A percentile compares a stretch with the other conserved stretches of the same genome.
Evolutionary conservation across 2,888 invertebrate species (phyloP).

Genomic region (Lapara coniferarum): DNA sequence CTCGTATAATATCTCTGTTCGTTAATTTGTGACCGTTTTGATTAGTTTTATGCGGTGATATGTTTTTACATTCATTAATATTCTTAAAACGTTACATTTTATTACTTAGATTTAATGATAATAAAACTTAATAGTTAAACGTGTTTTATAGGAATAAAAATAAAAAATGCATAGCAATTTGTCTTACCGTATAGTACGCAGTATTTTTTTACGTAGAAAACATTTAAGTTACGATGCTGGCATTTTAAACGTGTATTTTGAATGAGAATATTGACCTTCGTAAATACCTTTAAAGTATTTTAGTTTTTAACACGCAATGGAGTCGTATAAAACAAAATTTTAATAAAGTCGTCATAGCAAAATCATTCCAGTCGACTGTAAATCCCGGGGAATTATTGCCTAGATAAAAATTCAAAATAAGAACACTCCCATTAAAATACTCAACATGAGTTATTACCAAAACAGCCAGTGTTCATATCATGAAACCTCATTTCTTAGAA

Average conservation of each 20-base stretch:
- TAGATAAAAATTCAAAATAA: neutral
- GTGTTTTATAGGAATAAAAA: neutral
- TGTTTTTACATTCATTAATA: slow-evolving; percentile 3
- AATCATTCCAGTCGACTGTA: neutral
- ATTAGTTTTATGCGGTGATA: slow-evolving; percentile 28
- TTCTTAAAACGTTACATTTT: neutral
- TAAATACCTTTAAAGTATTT: too few relatives aligned
- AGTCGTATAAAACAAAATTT: too few relatives aligned
- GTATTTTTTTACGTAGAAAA: slow-evolving; percentile 16
- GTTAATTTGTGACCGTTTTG: slow-evolving; percentile 37
- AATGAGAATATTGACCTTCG: slow-evolving; percentile 11
- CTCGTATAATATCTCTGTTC: slow-evolving; percentile 41
- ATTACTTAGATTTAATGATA: neutral
- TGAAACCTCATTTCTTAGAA: neutral
- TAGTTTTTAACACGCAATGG: too few relatives aligned
- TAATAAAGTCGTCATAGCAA: too few relatives aligned
- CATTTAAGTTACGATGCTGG: neutral
- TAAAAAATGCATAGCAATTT: neutral
- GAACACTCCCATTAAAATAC: neutral
- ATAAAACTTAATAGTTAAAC: neutral
- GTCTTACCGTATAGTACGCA: neutral
- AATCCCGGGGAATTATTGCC: neutral
- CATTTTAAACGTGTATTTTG: slow-evolving; percentile 11
- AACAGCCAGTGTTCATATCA: neutral
- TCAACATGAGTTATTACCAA: neutral